phyloP scores from a whole-genome alignment of 1,140 invertebrate genomes.

The Solenopsis invicta region DNA sequence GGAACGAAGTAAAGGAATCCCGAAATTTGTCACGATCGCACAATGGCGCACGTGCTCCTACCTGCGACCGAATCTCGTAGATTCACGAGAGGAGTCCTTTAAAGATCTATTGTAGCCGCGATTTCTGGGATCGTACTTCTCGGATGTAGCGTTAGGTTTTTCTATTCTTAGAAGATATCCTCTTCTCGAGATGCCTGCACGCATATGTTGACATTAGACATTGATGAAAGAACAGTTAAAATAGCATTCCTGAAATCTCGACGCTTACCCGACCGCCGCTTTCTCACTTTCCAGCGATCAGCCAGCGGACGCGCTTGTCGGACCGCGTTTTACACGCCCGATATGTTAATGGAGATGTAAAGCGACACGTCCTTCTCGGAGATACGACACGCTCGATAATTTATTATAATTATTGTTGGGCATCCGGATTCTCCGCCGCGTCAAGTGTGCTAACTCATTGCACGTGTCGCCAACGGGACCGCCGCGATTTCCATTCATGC shows the following conservation, averaged over 20 bases:
- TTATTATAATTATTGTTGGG: slow-evolving; percentile 62
- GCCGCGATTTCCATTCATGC: slow-evolving; percentile 77
- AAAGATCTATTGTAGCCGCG: not conserved
- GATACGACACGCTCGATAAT: slow-evolving; percentile 28
- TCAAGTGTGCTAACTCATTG: slow-evolving; percentile 65
- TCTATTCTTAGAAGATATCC: not conserved
- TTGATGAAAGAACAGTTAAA: not conserved
- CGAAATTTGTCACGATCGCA: slow-evolving; percentile 13
- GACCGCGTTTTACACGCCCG: slow-evolving; percentile 10
- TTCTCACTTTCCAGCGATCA: not conserved
- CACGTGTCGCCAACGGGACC: slow-evolving; percentile 60
- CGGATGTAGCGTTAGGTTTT: not conserved
- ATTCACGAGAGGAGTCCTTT: not conserved
- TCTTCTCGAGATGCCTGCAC: no score
- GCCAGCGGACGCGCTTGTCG: not conserved
- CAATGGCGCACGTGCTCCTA: not conserved
- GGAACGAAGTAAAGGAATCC: not conserved
- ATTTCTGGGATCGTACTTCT: not conserved
- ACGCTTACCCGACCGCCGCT: not conserved
- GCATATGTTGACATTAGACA: not conserved
- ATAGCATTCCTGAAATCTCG: slow-evolving; percentile 10
- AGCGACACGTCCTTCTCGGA: not conserved
- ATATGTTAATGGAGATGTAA: slow-evolving; percentile 58
- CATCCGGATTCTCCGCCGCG: slow-evolving; percentile 17
- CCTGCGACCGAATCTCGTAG: not conserved